Base-by-base conservation (phyloP, 2,797 vertebrate genomes). In the Alfaro cultratus region DNA sequence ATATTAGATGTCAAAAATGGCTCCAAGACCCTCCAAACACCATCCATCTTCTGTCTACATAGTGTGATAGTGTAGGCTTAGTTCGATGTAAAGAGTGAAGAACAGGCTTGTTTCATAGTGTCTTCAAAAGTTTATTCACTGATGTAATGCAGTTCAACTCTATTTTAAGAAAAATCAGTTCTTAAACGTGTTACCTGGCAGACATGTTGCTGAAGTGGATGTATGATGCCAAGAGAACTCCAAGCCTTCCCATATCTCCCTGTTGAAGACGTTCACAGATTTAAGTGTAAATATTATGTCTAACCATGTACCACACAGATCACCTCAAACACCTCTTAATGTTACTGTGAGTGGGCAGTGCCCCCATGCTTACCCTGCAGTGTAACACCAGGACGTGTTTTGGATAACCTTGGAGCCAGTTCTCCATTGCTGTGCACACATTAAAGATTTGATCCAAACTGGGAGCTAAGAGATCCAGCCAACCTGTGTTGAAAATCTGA, bases 301-400 rank as follows among this genome's bases (percentile, higher is more conserved):
- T 23, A 1, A 2, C 39, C 41, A 71, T 45, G 41, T 29, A 29
- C 4, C 26, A 71, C 68, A 45, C 41, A 29, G 41, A 45, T 51
- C 36, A 53, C 18, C 31, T 74, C 36, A 39, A 68, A 26, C 3
- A 68, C 64, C 41, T 26, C 10, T 26, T 36, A 23, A 36, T 64
- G 64, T 43, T 53, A 34, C 4, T 31, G 10, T 2, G 51, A 60
- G 8, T 55, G 62, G 15, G n/a, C 45, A 46, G 23, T 36, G n/a
- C 26, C 31, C 18, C 29, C 5, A 15, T 45, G 4, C 94, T 95
- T 93, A 98, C 98, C 92, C 94, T 93, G 95, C 97, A 98, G 88
- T 99, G 97, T 77, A 99, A 94, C 75, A 99, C 96, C 8, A 98
- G 95, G 31, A 99, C 96, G 0, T 96, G 97, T 15, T 97, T 97